Conservation (phyloP, 2,113 vertebrate genomes). For the Lates calcarifer region DNA sequence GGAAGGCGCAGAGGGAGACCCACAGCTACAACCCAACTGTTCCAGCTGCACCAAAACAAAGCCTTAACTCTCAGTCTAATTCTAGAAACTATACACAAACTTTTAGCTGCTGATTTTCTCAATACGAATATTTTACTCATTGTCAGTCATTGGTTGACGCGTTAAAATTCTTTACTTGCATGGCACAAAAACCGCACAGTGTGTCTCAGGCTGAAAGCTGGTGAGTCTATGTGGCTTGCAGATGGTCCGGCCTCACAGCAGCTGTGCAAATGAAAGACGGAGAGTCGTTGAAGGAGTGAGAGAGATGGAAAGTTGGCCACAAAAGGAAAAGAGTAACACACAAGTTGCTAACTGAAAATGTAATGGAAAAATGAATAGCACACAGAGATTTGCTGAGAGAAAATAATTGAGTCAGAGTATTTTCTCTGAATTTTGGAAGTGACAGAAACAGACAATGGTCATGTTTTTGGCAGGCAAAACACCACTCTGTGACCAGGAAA, state of each 20-base stretch:
- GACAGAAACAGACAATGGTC: slow-evolving; percentile 37
- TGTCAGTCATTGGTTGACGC: slow-evolving; percentile 32
- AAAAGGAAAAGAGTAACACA: slow-evolving; percentile 73
- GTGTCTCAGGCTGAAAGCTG: slow-evolving; percentile 53
- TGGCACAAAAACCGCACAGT: slow-evolving; percentile 51
- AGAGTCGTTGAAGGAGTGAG: slow-evolving; percentile 75
- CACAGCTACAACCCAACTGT: slow-evolving; percentile 59
- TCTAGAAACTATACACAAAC: slow-evolving; percentile 19
- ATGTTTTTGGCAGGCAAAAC: slow-evolving; percentile 13
- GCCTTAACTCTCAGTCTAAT: slow-evolving; percentile 46
- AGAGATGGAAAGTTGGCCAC: slow-evolving; percentile 82
- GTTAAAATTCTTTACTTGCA: slow-evolving; percentile 55
- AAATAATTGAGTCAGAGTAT: slow-evolving; percentile 46
- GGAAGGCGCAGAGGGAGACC: slow-evolving; percentile 57
- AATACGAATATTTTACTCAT: slow-evolving; percentile 45
- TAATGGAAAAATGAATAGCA: slow-evolving; percentile 76
- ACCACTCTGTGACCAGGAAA: background rate
- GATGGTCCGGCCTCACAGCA: slow-evolving; percentile 77
- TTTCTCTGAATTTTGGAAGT: slow-evolving; percentile 43
- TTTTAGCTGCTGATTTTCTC: slow-evolving; percentile 33
- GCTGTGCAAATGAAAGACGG: slow-evolving; percentile 83
- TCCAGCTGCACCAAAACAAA: slow-evolving; percentile 63
- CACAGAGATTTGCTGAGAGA: slow-evolving; percentile 57
- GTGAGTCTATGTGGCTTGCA: slow-evolving; percentile 68
- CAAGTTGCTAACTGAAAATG: slow-evolving; percentile 74